Base-by-base conservation (phyloP, 2,113 vertebrate genomes). In the Neotragus pygmaeus region DNA sequence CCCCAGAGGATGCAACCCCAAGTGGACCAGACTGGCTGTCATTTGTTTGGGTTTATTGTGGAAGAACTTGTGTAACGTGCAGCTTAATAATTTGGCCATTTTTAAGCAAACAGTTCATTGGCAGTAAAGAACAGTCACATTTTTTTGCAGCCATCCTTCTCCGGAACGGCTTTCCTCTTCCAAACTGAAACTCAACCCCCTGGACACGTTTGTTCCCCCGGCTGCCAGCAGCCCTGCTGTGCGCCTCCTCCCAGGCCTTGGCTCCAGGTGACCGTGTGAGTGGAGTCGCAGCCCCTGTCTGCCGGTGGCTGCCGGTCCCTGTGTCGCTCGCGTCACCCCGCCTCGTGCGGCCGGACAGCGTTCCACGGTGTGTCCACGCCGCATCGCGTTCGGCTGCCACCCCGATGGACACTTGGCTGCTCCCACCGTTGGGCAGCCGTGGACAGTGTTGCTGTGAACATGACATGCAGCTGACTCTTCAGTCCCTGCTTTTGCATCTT, bases 291-390 rank as follows among this genome's bases (percentile, higher is more conserved):
- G 27, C 28, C 25, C 43, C 39, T 85, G 60, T 80, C 23, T 45
- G 78, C 43, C 21, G 12, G 9, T 33, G 12, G 19, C 51, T 43
- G 15, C 43, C 47, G 19, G 62, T 55, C 88, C 27, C 45, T 25
- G 30, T 2, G 6, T 2, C 1, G 4, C 64, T 9, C 8, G 9
- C 8, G 0, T 19, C 16, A 2, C 16, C 64, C 64, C 17, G 30
- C 19, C 89, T 77, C 17, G 7, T 55, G 33, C 36, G 30, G 19
- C 21, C 66, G 70, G 36, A 7, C 17, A 15, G 14, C 2, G 15
- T n/a, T 57, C 9, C 27, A 1, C 43, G 62, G 16, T 73, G 16
- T 64, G 30, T 45, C 25, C 30, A 27, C 4, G 19, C 33, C 17
- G 2, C 12, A 19, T 49, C 21, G 47, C 78, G 8, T 45, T 36